phyloP scores from a whole-genome alignment of 1,140 invertebrate species.

The Anastatus disparis region DNA sequence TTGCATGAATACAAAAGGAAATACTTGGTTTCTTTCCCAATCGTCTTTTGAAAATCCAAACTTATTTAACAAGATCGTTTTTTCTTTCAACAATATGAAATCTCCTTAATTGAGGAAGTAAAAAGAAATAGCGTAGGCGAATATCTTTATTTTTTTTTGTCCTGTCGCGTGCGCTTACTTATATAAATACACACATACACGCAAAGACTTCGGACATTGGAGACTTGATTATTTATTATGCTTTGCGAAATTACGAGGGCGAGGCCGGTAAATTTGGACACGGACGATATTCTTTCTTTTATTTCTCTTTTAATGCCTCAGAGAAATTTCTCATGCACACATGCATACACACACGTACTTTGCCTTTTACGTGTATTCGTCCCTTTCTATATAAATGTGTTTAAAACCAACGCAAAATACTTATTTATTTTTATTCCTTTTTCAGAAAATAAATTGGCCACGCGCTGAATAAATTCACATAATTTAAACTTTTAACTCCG shows the following conservation, averaged over 20 bases:
- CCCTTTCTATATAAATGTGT: too few relatives aligned
- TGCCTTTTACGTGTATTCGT: constrained; percentile 7
- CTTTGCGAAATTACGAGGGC: constrained; percentile 28
- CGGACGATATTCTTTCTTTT: not conserved
- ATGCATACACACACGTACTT: not conserved
- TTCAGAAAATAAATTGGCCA: constrained; percentile 11
- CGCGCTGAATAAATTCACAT: not conserved
- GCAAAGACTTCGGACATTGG: not conserved
- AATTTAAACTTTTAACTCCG: not conserved
- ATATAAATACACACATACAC: not conserved
- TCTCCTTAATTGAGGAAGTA: too few relatives aligned
- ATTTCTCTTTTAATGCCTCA: not conserved
- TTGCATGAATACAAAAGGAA: too few relatives aligned
- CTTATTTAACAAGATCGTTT: too few relatives aligned
- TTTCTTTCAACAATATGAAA: too few relatives aligned
- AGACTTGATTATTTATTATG: constrained; percentile 13
- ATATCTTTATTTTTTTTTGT: not conserved
- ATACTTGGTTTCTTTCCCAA: too few relatives aligned
- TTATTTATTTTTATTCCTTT: too few relatives aligned
- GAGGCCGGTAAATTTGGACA: constrained; percentile 19
- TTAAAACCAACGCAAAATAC: too few relatives aligned
- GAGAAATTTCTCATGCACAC: not conserved
- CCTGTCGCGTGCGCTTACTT: not conserved
- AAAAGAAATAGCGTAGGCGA: too few relatives aligned
- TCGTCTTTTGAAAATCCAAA: too few relatives aligned